Evolutionary conservation across 2,113 vertebrate species (phyloP), one percentile per base, ranked within the genome.

Genomic region (Istiophorus platypterus): DNA sequence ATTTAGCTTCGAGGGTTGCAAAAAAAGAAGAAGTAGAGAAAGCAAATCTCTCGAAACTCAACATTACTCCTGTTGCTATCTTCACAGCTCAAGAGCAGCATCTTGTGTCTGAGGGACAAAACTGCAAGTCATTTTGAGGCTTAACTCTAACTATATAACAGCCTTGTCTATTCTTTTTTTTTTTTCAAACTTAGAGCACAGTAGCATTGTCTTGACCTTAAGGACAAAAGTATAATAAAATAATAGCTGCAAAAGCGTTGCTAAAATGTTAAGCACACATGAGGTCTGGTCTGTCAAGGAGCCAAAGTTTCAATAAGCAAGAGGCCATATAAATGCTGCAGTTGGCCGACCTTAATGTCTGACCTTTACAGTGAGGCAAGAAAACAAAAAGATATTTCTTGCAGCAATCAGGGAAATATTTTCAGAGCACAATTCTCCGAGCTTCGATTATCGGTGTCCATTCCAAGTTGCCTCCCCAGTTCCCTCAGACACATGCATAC

Each of bases 41-140:
- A 58, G 5, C 3, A 4, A 45, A 47, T 37, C n/a, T 45, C 18
- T 59, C 18, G 26, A 37, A 20, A 26, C 27, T 1, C 62, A 0
- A 1, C 24, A 14, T 27, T 4, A 20, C 17, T 39, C 2, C 10
- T 45, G 20, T 2, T 47, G n/a, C 2, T 41, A 65, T 37, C 57
- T 52, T 72, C 9, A 63, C 29, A 82, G 90, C 92, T 91, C 90
- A 89, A 92, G 63, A 89, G 88, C 88, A 85, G 74, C 94, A 91
- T 91, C 94, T 93, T 80, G 93, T 94, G 94, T 86, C 87, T 39
- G 52, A 63, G 2, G 61, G 18, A 59, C 5, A 37, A 45, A 87
- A 89, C 65, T 93, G 73, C 92, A 93, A 49, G 24, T 51, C 2
- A 7, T 5, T 34, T 24, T 5, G 5, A 31, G 58, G 65, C 41